Evolutionary conservation across 2,888 invertebrate genomes (phyloP).

Genomic region (Rhingia rostrata): DNA sequence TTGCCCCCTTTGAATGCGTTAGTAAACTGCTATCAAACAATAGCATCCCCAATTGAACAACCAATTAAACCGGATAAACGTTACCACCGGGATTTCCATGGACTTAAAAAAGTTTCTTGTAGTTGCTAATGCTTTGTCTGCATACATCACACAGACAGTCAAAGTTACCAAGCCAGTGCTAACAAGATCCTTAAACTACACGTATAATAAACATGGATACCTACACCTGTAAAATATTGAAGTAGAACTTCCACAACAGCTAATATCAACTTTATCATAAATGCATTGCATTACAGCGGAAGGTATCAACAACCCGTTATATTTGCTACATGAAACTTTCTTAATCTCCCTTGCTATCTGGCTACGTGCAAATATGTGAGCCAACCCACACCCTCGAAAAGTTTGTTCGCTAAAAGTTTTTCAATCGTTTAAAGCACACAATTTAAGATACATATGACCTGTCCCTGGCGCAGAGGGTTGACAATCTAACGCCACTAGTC

Average conservation of each 20-base stretch:
- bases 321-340: constrained; percentile 3
- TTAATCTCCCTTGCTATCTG: constrained; percentile 7
- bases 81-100: constrained; percentile 1
- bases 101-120: neutral
- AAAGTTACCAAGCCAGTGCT: neutral
- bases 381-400: neutral
- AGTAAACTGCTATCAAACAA: neutral
- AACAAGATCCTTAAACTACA: neutral
- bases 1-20: no score
- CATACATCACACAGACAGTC: neutral
- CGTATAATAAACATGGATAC: constrained; percentile 5
- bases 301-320: constrained; percentile 11
- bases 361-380: neutral
- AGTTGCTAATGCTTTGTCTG: neutral
- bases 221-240: constrained; percentile 9
- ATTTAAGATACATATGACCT: constrained; percentile 34
- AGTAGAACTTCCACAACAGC: constrained; percentile 10
- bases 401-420: constrained; percentile 28
- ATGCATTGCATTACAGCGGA: constrained; percentile 37
- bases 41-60: neutral
- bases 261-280: constrained; percentile 21
- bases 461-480: neutral
- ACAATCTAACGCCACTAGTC: constrained; percentile 36
- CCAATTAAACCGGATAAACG: constrained; percentile 1
- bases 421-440: constrained; percentile 34